These are phyloP conservation scores for Zaprionus taronus DNA, from an alignment of 1,140 invertebrate species.

Conservation along the genomic window DNA sequence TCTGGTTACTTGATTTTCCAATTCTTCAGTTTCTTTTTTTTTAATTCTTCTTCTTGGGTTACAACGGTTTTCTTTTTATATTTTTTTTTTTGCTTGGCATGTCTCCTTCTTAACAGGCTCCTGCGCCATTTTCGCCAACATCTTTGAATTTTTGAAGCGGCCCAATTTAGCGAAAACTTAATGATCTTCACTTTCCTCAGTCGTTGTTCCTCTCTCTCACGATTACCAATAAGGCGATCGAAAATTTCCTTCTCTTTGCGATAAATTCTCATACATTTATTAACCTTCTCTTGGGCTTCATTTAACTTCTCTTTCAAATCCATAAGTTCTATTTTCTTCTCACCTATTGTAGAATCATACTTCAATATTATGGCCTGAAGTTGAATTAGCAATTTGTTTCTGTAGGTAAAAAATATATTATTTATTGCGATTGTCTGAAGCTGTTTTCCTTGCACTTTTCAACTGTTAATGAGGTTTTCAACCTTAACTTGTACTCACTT, in stretches of 20 bases:
- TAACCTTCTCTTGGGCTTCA: constrained; percentile 24
- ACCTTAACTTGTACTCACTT: constrained; percentile 46
- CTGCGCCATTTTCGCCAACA: constrained; percentile 64
- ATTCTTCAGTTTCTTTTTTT: background rate
- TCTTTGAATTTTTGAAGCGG: constrained; percentile 60
- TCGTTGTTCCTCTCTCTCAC: constrained; percentile 44
- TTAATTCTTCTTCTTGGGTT: background rate
- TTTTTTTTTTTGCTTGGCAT: background rate
- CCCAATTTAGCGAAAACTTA: constrained; percentile 52
- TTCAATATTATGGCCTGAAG: constrained; percentile 56
- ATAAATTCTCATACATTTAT: constrained; percentile 35
- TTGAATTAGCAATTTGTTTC: constrained; percentile 57
- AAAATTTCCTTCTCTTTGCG: constrained; percentile 47
- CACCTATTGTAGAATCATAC: constrained; percentile 56
- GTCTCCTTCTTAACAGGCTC: constrained; percentile 20
- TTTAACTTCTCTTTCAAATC: constrained; percentile 29
- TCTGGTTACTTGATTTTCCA: background rate
- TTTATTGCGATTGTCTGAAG: background rate
- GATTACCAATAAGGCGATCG: constrained; percentile 54
- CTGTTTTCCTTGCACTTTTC: background rate
- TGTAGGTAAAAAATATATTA: background rate
- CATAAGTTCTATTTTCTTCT: constrained; percentile 53
- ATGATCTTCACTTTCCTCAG: constrained; percentile 8
- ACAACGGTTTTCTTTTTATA: background rate
- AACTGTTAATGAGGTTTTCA: background rate